A percentile compares a stretch with the other conserved stretches of the same genome.
Evolutionary conservation across 2,113 vertebrate species (phyloP).

Genomic region (Microcebus griseorufus): DNA sequence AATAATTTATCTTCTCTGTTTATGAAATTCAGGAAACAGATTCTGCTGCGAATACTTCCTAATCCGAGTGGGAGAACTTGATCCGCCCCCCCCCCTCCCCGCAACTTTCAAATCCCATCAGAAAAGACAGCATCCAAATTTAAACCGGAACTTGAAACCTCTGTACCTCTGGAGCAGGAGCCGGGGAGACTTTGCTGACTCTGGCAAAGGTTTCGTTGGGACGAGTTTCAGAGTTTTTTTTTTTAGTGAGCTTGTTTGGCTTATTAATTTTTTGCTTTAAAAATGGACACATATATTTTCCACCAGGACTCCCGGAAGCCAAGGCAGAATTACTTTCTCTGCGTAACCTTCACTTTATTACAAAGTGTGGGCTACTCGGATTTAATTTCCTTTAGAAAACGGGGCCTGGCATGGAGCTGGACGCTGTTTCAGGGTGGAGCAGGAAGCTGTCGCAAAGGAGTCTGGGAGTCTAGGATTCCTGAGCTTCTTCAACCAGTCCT

Average conservation of each 20-base stretch:
- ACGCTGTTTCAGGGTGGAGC: not conserved
- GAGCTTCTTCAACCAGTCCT: not conserved
- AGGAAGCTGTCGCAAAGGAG: not conserved
- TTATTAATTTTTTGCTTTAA: slow-evolving; percentile 29
- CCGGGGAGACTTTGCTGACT: not conserved
- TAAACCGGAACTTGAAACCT: slow-evolving; percentile 11
- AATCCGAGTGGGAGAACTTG: not conserved
- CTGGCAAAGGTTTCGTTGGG: not conserved
- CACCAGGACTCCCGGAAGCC: slow-evolving; percentile 9
- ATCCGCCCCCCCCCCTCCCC: no score
- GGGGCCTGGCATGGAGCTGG: not conserved
- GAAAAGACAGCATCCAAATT: slow-evolving; percentile 30
- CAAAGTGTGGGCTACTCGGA: not conserved
- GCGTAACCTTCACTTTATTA: not conserved
- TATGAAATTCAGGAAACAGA: slow-evolving; percentile 40
- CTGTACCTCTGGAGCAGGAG: not conserved
- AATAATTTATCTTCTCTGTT: not conserved
- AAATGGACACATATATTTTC: not conserved
- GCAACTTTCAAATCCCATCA: not conserved
- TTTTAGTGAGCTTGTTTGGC: slow-evolving; percentile 13
- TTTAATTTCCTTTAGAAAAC: slow-evolving; percentile 46
- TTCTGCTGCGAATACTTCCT: not conserved
- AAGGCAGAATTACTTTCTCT: slow-evolving; percentile 32
- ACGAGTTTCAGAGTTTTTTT: not conserved
- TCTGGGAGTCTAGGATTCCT: not conserved